Evolutionary conservation across 2,888 invertebrate species (phyloP), one percentile per base, ranked within the genome.

Genomic region (Schizotus pectinicornis): DNA sequence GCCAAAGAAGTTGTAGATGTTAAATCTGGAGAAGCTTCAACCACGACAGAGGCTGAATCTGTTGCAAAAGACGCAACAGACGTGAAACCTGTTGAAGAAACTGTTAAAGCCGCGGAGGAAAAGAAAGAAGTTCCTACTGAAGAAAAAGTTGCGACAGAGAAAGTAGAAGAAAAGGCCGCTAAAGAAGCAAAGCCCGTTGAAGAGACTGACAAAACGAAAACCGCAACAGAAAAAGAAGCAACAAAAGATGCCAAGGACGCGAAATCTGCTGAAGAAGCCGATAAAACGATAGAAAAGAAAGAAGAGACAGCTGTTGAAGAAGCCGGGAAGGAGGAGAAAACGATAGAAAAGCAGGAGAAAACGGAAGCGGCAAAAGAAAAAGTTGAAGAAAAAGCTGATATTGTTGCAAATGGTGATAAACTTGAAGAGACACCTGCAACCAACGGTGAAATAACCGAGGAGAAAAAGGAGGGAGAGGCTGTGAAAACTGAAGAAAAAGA

Each of bases 401-500:
- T 22, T 5, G 22, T 22, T 22, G 2, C 22, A 22, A 51, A 57
- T 46, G 39, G 50, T 49, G 62, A 56, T 35, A 56, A 58, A 33
- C 56, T 48, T 43, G 22, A 31, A 11, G 45, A 37, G 32, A 56
- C 36, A 22, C 54, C 11, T 36, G 50, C 58, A 58, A 49, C 43
- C 34, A 56, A 52, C 32, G 60, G 54, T 54, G 54, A 62, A 11
- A 51, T 47, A 1, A 59, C 66, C 41, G 64, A 49, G 49, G 61
- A 62, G 39, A 55, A 38, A 43, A 45, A 52, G 37, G 51, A 60
- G 36, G 58, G 64, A 43, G 58, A 57, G 52, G 56, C 43, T 43
- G 56, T 75, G 5, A 78, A 79, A 52, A 74, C 74, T 1, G 62
- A 80, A 73, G 71, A 77, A 76, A 71, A 81, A 64, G 76, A 76